Conservation (phyloP, 2,888 invertebrate species). For the Vanessa cardui region DNA sequence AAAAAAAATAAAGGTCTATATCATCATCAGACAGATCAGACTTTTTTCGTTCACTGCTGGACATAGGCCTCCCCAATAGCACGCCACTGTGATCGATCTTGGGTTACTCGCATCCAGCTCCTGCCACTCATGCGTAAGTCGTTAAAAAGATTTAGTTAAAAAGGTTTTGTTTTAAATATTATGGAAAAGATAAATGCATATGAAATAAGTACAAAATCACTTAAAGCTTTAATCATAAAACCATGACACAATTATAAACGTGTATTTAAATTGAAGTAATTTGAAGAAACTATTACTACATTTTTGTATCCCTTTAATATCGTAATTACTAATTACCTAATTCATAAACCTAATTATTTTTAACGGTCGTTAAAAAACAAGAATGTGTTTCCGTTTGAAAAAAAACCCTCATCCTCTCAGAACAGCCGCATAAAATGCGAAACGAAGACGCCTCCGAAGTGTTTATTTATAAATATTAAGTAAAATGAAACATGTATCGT, state of each 20-base stretch:
- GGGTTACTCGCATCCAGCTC: too few species aligned
- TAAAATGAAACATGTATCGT: slow-evolving; percentile 22
- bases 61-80: too few species aligned
- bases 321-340: slow-evolving; percentile 4
- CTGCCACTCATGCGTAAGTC: too few species aligned
- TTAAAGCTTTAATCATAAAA: too few species aligned
- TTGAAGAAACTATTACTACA: not conserved
- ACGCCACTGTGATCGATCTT: too few species aligned
- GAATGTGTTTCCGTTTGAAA: slow-evolving; percentile 1
- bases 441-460: not conserved
- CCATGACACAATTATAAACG: not conserved
- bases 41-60: too few species aligned
- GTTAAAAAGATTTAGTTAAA: too few species aligned
- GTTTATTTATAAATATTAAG: slow-evolving; percentile 18
- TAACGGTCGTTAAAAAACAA: not conserved
- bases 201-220: not conserved
- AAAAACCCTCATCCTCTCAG: slow-evolving; percentile 1
- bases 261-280: slow-evolving; percentile 7
- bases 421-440: slow-evolving; percentile 2
- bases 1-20: too few species aligned
- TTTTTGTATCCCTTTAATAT: not conserved
- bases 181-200: not conserved
- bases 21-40: too few species aligned
- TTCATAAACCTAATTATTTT: slow-evolving; percentile 5
- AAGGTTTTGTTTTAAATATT: too few species aligned